Evolutionary conservation across 1,140 invertebrate species (phyloP).

Genomic region (Orius insidiosus): DNA sequence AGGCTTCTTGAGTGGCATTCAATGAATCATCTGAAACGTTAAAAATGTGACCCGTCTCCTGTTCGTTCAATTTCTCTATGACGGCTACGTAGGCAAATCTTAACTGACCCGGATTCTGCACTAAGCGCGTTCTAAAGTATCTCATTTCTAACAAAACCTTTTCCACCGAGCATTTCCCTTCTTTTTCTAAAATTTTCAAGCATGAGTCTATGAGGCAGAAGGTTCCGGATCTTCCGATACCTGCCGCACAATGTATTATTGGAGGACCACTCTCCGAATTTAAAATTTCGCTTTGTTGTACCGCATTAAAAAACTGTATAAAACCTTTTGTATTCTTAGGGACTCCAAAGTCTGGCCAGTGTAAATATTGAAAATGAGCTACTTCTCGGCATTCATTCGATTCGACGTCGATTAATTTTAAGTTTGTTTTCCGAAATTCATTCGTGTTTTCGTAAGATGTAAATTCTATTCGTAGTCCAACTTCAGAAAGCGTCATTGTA

Average conservation of each 20-base stretch:
- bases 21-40: no score
- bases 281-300: constrained; percentile 59
- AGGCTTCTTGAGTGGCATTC: no score
- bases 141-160: constrained; percentile 54
- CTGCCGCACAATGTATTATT: constrained; percentile 89
- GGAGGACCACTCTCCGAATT: constrained; percentile 61
- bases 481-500: constrained; percentile 58
- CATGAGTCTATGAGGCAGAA: constrained; percentile 92
- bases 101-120: constrained; percentile 89
- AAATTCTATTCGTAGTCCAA: constrained; percentile 63
- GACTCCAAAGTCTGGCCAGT: constrained; percentile 97
- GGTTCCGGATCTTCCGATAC: constrained; percentile 91
- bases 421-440: constrained; percentile 12
- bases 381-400: constrained; percentile 52
- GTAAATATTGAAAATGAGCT: constrained; percentile 90
- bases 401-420: constrained; percentile 48
- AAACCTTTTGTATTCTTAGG: constrained; percentile 83
- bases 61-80: constrained; percentile 70
- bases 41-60: no score
- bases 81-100: constrained; percentile 90
- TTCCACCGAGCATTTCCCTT: constrained; percentile 16
- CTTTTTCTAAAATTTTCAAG: constrained; percentile 55
- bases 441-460: no score
- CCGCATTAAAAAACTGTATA: constrained; percentile 61
- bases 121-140: constrained; percentile 79